phyloP scores from a whole-genome alignment of 2,888 invertebrate species.

The Biston stratarius region DNA sequence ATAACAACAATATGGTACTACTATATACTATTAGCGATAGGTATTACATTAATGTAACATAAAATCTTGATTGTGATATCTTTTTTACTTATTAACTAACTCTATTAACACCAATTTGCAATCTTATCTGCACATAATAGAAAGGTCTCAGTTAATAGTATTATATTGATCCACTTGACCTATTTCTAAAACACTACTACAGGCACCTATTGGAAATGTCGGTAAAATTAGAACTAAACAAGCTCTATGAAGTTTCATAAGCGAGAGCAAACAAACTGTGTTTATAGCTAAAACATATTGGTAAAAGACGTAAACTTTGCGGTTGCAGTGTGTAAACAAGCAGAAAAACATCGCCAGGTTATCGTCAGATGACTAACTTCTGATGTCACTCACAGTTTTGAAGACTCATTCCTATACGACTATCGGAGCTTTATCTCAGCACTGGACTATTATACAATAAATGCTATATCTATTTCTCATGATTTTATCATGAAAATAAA shows the following conservation, averaged over 20 bases:
- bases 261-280: constrained; percentile 5
- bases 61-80: neutral
- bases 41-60: neutral
- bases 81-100: neutral
- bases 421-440: constrained; percentile 17
- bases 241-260: neutral
- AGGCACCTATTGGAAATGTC: constrained; percentile 5
- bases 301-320: constrained; percentile 15
- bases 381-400: constrained; percentile 65
- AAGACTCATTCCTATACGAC: constrained; percentile 30
- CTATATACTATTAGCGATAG: too few relatives aligned
- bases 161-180: constrained; percentile 32
- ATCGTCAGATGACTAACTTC: constrained; percentile 61
- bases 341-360: constrained; percentile 33
- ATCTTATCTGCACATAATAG: constrained; percentile 21
- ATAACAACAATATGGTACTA: too few relatives aligned
- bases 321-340: constrained; percentile 28
- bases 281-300: constrained; percentile 11
- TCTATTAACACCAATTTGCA: neutral
- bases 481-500: constrained; percentile 31
- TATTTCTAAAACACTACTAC: constrained; percentile 11
- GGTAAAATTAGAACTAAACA: neutral
- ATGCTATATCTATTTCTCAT: constrained; percentile 4
- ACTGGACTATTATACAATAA: constrained; percentile 1
- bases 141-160: constrained; percentile 8